A percentile compares a stretch with the other conserved stretches of the same genome.
Evolutionary conservation across 2,113 vertebrate species (phyloP).

Genomic region (Vidua macroura): DNA sequence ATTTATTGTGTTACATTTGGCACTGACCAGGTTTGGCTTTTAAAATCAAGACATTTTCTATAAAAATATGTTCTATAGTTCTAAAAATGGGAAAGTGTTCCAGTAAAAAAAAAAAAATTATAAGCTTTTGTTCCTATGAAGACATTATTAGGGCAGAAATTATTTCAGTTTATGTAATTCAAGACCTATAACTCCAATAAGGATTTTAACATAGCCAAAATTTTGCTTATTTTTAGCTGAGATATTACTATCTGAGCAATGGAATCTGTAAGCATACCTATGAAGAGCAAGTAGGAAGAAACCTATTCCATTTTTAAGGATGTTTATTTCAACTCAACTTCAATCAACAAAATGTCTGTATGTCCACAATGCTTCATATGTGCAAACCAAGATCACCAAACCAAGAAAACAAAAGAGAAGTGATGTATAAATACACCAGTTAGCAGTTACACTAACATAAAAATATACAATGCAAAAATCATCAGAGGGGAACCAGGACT

Average conservation of each 20-base stretch:
- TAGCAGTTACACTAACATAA: not conserved
- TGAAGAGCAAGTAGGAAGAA: not conserved
- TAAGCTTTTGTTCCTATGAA: constrained; percentile 15
- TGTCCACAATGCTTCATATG: not conserved
- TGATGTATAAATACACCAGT: not conserved
- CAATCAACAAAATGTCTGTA: not conserved
- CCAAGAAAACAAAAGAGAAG: not conserved
- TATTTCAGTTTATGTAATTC: constrained; percentile 20
- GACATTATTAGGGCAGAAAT: constrained; percentile 9
- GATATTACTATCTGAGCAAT: not conserved
- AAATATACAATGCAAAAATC: not conserved
- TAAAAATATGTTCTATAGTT: constrained; percentile 3
- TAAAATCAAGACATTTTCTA: constrained; percentile 33
- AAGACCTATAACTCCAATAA: not conserved
- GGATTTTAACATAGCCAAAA: not conserved
- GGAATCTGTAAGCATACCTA: not conserved
- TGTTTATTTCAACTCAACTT: not conserved
- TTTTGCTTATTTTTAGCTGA: constrained; percentile 32
- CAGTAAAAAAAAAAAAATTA: constrained; percentile 11
- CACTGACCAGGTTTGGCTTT: not conserved
- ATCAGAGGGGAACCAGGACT: not conserved
- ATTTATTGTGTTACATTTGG: constrained; percentile 34
- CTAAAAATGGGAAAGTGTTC: not conserved
- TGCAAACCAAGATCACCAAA: not conserved
- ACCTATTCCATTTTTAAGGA: not conserved